Evolutionary conservation across 2,113 vertebrate species (phyloP).

Genomic region (Nannospalax galili): DNA sequence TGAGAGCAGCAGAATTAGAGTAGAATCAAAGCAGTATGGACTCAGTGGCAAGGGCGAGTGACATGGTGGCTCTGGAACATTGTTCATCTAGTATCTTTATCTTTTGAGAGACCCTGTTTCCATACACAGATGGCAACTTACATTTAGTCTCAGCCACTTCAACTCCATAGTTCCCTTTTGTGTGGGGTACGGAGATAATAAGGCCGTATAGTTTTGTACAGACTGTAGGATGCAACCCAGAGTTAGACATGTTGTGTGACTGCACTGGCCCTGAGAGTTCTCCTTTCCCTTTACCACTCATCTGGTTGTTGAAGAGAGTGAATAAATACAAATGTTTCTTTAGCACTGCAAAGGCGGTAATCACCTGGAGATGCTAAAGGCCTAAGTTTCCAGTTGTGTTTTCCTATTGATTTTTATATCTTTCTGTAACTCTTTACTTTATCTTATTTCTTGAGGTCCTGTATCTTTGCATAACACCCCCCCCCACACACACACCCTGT

Average conservation of each 20-base stretch:
- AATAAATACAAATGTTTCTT: neutral
- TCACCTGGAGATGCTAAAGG: neutral
- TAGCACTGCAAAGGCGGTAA: neutral
- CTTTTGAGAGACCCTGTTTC: neutral
- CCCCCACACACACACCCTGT: neutral
- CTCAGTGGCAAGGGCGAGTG: neutral
- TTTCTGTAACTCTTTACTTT: neutral
- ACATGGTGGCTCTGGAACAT: neutral
- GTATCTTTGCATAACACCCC: neutral
- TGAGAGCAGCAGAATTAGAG: neutral
- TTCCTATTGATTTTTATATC: neutral
- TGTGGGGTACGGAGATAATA: neutral
- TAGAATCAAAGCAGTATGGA: fast-evolving
- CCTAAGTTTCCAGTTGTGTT: neutral
- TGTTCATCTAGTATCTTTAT: neutral
- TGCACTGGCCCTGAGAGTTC: neutral
- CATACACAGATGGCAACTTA: neutral
- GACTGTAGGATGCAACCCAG: too few relatives aligned
- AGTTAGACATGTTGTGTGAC: neutral
- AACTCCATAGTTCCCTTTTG: neutral
- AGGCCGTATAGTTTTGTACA: neutral
- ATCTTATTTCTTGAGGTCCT: neutral
- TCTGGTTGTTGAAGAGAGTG: neutral
- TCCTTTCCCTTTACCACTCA: neutral
- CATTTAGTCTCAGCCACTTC: neutral